Evolutionary conservation across 2,888 invertebrate species (phyloP).

Genomic region (Magallana nippona): DNA sequence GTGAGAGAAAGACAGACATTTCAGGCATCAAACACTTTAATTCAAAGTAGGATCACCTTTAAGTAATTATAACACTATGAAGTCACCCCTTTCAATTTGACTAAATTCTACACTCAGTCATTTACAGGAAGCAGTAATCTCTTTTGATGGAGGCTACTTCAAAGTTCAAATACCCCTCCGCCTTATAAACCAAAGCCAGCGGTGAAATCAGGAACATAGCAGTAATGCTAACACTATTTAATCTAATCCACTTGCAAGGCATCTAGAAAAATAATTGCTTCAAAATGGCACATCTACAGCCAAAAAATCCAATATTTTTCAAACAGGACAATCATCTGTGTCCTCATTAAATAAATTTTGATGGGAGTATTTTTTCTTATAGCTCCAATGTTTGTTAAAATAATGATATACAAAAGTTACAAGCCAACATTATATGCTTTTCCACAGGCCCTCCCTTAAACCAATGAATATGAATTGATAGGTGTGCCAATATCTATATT

Average conservation of each 20-base stretch:
- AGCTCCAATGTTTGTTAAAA: too few species aligned
- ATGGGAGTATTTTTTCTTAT: too few species aligned
- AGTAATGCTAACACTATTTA: not conserved
- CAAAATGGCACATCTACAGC: not conserved
- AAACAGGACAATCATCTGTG: not conserved
- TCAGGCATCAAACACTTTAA: not conserved
- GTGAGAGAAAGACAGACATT: not conserved
- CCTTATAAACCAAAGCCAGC: not conserved
- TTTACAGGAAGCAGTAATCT: too few species aligned
- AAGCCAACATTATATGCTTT: too few species aligned
- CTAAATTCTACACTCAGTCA: not conserved
- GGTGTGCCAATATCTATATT: too few species aligned
- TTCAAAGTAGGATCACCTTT: not conserved
- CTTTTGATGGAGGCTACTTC: not conserved
- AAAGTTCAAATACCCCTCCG: not conserved
- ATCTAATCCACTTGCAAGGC: not conserved
- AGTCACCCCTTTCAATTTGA: not conserved
- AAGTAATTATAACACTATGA: not conserved
- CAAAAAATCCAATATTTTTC: not conserved
- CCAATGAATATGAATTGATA: too few species aligned
- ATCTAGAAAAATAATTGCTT: slow-evolving; percentile 8
- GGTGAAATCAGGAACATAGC: slow-evolving; percentile 4
- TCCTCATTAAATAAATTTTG: not conserved
- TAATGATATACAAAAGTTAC: too few species aligned
- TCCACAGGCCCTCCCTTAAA: too few species aligned